A percentile compares a stretch with the other conserved stretches of the same genome.
Evolutionary conservation across 2,113 vertebrate genomes (phyloP).

Genomic region (Alouatta palliata): DNA sequence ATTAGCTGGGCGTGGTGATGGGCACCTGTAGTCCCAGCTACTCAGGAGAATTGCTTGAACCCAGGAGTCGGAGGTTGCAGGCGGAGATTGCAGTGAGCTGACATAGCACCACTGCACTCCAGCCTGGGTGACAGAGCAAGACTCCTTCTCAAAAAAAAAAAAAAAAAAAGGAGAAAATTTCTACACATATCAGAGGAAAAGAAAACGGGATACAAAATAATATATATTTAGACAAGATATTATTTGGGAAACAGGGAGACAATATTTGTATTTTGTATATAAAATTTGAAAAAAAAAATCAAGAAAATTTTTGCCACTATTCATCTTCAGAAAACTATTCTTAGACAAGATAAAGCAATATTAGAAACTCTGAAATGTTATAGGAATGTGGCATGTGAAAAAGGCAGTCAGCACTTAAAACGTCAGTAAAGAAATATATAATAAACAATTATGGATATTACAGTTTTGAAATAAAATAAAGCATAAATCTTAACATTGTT

Average conservation of each 20-base stretch:
- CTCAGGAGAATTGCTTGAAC: too few species aligned
- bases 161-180: neutral
- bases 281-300: neutral
- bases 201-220: neutral
- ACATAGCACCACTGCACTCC: too few species aligned
- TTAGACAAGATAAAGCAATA: neutral
- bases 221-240: neutral
- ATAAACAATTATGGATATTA: neutral
- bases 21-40: too few species aligned
- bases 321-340: neutral
- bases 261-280: neutral
- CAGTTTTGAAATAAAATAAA: neutral
- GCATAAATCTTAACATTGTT: neutral
- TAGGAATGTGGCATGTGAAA: neutral
- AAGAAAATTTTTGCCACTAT: neutral
- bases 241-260: neutral
- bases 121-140: too few species aligned
- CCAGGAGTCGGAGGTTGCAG: too few species aligned
- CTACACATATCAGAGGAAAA: neutral
- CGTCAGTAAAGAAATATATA: neutral
- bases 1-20: too few species aligned
- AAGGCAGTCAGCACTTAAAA: neutral
- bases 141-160: too few species aligned
- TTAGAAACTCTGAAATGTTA: neutral
- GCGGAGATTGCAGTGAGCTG: too few species aligned